Evolutionary conservation across 1,140 invertebrate genomes (phyloP), one percentile per base, ranked within the genome.

Genomic region (Arctopsyche grandis): DNA sequence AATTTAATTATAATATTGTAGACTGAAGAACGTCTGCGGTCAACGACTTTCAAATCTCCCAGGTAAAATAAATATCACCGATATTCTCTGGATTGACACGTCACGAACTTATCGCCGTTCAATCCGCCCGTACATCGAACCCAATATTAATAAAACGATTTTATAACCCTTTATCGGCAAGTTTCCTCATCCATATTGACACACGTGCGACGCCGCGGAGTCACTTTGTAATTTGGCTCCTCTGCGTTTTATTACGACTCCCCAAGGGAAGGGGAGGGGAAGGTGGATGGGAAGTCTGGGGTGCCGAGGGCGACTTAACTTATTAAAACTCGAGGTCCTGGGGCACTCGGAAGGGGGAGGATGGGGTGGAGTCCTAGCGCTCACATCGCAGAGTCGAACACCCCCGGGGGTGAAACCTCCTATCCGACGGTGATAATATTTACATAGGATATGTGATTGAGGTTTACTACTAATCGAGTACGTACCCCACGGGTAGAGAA

Each of bases 391-490:
- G 69, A 70, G 14, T 16, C 69, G 26, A 44, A 29, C 21, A 44
- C 22, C 14, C n/a, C 70, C 10, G n/a, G 70, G 26, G 43, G 43
- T 24, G 48, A 16, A 21, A 44, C n/a, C 48, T 21, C 24, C 58
- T 29, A 69, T 43, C 69, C 56, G 19, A n/a, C 44, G 69, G 75
- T 38, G 69, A 76, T 79, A 69, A 77, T 77, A 81, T 79, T 79
- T 81, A 78, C 77, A 75, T 71, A 48, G 78, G 77, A 79, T 81
- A 77, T 81, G 77, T 79, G 80, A 81, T 81, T 81, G 80, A 79
- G 80, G 78, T 81, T 79, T 77, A 81, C 44, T 77, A 70, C 76
- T 77, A 77, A 77, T 77, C 76, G 76, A 70, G 66, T 52, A 77
- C 76, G 44, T 76, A 26, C 63, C 66, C 29, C 58, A 5, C 56